Percentiles rank a stretch among this genome's conserved stretches.
These are phyloP conservation scores for Cyclophora albipunctata DNA, from an alignment of 2,888 invertebrate genomes.

Conservation along the genomic window DNA sequence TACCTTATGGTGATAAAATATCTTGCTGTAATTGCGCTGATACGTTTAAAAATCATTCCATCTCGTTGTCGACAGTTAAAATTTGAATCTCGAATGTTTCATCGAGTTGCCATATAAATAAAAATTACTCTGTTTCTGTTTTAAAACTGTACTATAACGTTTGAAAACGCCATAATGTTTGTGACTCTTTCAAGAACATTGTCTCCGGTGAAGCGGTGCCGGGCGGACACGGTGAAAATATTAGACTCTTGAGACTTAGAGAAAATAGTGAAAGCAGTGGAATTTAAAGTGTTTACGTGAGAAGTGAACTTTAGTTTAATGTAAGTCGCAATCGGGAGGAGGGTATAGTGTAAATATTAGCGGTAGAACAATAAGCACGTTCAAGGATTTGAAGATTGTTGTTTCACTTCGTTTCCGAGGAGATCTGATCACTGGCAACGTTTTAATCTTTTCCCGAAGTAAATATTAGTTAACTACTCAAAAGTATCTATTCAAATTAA, in stretches of 20 bases:
- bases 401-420: slow-evolving; percentile 17
- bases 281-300: slow-evolving; percentile 38
- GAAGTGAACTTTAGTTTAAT: slow-evolving; percentile 33
- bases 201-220: slow-evolving; percentile 66
- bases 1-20: too few relatives aligned
- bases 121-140: too few relatives aligned
- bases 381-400: slow-evolving; percentile 64
- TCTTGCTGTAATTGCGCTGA: too few relatives aligned
- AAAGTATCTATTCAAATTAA: too few relatives aligned
- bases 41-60: too few relatives aligned
- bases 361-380: slow-evolving; percentile 46
- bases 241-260: slow-evolving; percentile 15
- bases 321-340: slow-evolving; percentile 36
- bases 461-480: too few relatives aligned
- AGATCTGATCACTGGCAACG: too few relatives aligned
- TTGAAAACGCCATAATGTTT: slow-evolving; percentile 10
- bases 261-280: slow-evolving; percentile 37
- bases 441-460: too few relatives aligned
- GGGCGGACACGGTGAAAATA: slow-evolving; percentile 29
- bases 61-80: too few relatives aligned
- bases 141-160: neutral
- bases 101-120: neutral
- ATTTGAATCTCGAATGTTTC: neutral
- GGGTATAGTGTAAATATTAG: slow-evolving; percentile 57
- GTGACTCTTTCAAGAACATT: slow-evolving; percentile 55